phyloP scores from a whole-genome alignment of 2,113 vertebrate species.

The Pholis gunnellus region DNA sequence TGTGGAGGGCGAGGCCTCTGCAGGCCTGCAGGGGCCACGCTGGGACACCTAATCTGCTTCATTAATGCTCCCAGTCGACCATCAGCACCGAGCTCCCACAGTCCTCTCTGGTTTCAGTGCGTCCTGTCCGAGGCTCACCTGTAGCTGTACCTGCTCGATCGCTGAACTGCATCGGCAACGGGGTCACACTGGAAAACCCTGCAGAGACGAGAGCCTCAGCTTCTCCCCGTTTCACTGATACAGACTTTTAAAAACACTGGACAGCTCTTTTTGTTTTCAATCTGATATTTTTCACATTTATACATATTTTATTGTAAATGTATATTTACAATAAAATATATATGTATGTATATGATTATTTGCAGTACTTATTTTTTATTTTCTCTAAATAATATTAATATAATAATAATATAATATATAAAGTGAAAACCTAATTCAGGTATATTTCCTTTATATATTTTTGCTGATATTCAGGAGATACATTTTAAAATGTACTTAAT shows the following conservation, averaged over 20 bases:
- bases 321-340: not conserved
- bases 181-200: constrained; percentile 30
- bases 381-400: not conserved
- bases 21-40: constrained; percentile 35
- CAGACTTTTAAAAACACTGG: not conserved
- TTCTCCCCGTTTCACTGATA: not conserved
- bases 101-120: constrained; percentile 78
- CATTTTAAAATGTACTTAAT: not conserved
- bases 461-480: no score
- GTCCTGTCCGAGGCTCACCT: constrained; percentile 42
- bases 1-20: constrained; percentile 7
- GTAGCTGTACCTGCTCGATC: constrained; percentile 53
- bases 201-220: not conserved
- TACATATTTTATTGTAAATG: not conserved
- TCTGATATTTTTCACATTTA: not conserved
- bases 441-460: not conserved
- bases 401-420: no score
- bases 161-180: constrained; percentile 27
- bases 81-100: constrained; percentile 74
- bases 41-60: constrained; percentile 82
- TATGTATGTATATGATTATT: no score
- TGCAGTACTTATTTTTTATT: not conserved
- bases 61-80: constrained; percentile 82
- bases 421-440: not conserved
- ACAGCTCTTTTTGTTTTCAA: not conserved